Evolutionary conservation across 92 coral and sea anemone genomes (phyloP), one percentile per base, ranked within the genome.

Genomic region (Siderastrea siderea): DNA sequence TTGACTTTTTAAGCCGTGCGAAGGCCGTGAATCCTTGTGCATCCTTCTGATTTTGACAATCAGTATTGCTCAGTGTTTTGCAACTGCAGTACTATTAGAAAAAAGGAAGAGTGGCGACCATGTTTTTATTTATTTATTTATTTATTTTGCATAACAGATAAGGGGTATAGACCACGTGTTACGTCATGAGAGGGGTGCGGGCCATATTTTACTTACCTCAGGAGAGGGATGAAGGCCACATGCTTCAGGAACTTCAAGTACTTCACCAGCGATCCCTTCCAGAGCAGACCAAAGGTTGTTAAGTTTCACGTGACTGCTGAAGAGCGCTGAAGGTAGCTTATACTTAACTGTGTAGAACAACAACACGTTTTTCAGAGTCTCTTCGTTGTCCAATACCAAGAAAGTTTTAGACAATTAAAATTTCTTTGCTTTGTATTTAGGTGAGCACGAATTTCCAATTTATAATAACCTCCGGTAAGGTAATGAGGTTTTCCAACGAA

Each of bases 231-330:
- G 98, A 59, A 98, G 89, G 19, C 99, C 97, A 73, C 99, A 94
- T 0, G 99, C 99, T 89, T 98, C 99, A 16, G 99, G 99, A 64
- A 94, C 88, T 72, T 96, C 99, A 12, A 98, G 88, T 7, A 87
- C 76, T 72, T 98, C 98, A 43, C 95, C 96, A 11, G 98, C 74
- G 80, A 95, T 46, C 49, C 96, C 87, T 77, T 98, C 99, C 82
- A 98, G 73, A 19, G 98, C 93, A 10, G 98, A 81, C 71, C 96
- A 92, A 63, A 98, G 75, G 7, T 83, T 91, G 74, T 91, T 93
- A 4, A 96, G 87, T 54, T 91, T 92, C 3, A 94, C 97, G 75
- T 94, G 90, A 80, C 98, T 95, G 69, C 94, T 74, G 77, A 98
- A 98, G 79, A 98, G 90, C 3, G 96, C 95, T 57, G 95, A 77